Conservation (phyloP, 2,888 invertebrate genomes). For the Cremastinae sp. region DNA sequence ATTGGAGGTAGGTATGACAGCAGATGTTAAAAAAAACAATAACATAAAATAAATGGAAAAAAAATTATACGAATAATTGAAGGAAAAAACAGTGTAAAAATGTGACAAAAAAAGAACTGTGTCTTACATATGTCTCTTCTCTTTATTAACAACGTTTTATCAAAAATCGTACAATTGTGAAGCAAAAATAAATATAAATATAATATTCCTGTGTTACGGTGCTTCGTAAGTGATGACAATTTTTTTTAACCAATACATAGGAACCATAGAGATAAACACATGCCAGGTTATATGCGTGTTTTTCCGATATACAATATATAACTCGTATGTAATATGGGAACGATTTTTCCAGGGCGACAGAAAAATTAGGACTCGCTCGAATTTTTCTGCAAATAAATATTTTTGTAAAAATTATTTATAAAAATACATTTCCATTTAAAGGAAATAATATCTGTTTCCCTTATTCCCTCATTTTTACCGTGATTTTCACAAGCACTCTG, state of each 20-base stretch:
- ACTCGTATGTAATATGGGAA: too few species aligned
- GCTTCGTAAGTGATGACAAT: constrained; percentile 38
- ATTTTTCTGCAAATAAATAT: constrained; percentile 5
- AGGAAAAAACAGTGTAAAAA: background rate
- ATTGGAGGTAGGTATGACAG: too few species aligned
- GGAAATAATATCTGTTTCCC: constrained; percentile 1
- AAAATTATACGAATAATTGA: too few species aligned
- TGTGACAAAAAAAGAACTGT: background rate
- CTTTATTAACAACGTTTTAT: background rate
- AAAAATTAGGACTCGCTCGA: background rate
- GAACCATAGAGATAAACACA: constrained; percentile 5
- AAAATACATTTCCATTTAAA: constrained; percentile 1
- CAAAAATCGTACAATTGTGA: background rate
- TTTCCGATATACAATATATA: too few species aligned
- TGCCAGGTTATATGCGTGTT: too few species aligned
- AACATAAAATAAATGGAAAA: background rate
- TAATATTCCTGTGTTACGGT: constrained; percentile 22
- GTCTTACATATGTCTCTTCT: background rate
- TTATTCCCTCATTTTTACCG: constrained; percentile 4
- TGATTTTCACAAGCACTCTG: constrained; percentile 4
- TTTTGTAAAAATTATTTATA: constrained; percentile 17
- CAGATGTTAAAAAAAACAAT: constrained; percentile 3
- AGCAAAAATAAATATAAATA: background rate
- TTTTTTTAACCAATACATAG: background rate
- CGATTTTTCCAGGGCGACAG: too few species aligned